Base-by-base conservation (phyloP, 2,113 vertebrate species). In the Pitta sordida region DNA sequence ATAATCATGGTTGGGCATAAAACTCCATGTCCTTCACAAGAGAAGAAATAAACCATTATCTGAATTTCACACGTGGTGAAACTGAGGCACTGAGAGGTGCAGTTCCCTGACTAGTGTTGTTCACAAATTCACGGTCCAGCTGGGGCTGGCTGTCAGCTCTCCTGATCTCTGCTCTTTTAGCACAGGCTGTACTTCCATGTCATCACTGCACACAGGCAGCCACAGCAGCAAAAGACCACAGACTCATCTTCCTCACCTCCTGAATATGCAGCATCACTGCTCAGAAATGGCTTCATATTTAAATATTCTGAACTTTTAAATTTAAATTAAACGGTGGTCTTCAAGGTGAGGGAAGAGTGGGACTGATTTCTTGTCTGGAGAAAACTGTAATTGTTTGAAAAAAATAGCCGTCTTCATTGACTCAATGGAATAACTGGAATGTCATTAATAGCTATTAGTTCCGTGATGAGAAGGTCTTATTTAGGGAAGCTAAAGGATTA, bases 401-500 rank as follows among this genome's bases (percentile, higher is more conserved):
- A 69, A 90, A 82, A 92, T 2, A 83, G 41, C 43, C 51, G 19
- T 87, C 14, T 18, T 43, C 85, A 41, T 70, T 73, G 68, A 73
- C n/a, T 81, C 44, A 62, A 75, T 19, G 16, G 34, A 83, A 53
- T 60, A 85, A 83, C 0, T 77, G 79, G 83, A 83, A 79, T 0
- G 2, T 39, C 2, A 1, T 83, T 91, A 87, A 78, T 34, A 83
- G 83, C 79, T 88, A 37, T 88, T 55, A 69, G 70, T 76, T 78
- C 10, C 15, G n/a, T 60, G 88, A 86, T 84, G 70, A 82, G 85
- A 88, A 92, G 75, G 51, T 36, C 41, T 19, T 56, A 3, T 64
- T 87, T 85, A 93, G 81, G 23, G 39, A 75, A 41, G 76, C 56
- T 80, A 36, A 71, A 83, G 83, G 62, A 83, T 76, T 76, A 83